Base-by-base conservation (phyloP, 2,888 invertebrate genomes). In the Gisinianus flammeolus region DNA sequence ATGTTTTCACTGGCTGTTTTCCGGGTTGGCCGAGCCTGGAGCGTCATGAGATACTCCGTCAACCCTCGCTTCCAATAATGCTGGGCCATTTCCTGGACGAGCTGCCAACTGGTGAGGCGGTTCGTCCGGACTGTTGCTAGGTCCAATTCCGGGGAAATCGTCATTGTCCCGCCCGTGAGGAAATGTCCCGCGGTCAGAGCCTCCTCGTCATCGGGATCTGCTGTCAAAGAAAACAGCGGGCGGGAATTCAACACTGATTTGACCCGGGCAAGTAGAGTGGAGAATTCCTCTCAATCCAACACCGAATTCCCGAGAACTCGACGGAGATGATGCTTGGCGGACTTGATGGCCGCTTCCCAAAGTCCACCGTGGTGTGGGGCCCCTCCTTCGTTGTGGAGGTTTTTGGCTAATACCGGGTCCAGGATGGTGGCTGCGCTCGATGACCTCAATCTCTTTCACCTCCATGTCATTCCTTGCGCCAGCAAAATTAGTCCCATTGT, bases 181-280 rank as follows among this genome's bases (percentile, higher is more conserved):
- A 86, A 86, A 76, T 86, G 86, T 4, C 85, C 85, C n/a, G 86
- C 86, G 0, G 85, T 86, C 0, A 86, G 79, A 6, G 82, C 79
- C 2, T 78, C 52, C 2, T 83, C 68, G 68, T 85, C 85, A 28
- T 78, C 62, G 0, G 85, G 82, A 80, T 85, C 84, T 8, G 79
- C 30, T 0, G 85, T 84, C 6, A 85, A 26, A 8, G 79, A 66
- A n/a, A 58, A 79, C 0, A 86, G 19, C 2, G 86, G 86, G 4
- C 85, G 71, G 16, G 85, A 85, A 76, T 86, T 86, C 4, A 86
- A 74, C 5, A 85, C 81, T 0, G 82, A 85, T 73, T 86, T 85
- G 44, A 86, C 85, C 76, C 85, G 83, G 1, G 52, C 44, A 0
- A 75, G 0, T 0, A 74, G 62, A 12, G 58, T 80, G n/a, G 16